A percentile compares a stretch with the other conserved stretches of the same genome.
Conservation (phyloP, 2,113 vertebrate species). For the Tragelaphus imberbis region DNA sequence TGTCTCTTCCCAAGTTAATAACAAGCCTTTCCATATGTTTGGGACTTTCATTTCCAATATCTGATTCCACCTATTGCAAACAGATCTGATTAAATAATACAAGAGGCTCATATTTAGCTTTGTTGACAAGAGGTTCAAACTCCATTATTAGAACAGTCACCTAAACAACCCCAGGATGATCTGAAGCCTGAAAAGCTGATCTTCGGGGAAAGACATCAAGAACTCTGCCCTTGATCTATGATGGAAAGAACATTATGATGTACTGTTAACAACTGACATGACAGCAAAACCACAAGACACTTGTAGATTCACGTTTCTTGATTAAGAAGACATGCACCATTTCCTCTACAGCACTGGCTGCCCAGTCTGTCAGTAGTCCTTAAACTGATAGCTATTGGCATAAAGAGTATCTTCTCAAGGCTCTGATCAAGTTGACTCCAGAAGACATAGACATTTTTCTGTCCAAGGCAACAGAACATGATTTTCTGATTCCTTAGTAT, state of each 20-base stretch:
- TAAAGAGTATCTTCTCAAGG: background rate
- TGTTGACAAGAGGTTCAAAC: background rate
- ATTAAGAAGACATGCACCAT: background rate
- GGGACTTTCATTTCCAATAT: background rate
- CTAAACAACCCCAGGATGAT: background rate
- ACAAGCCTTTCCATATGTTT: background rate
- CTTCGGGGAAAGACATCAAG: background rate
- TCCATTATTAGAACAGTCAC: background rate
- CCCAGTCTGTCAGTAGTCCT: background rate
- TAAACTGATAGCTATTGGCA: background rate
- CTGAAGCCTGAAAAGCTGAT: background rate
- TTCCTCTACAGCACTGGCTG: background rate
- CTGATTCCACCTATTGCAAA: background rate
- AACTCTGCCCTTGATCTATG: background rate
- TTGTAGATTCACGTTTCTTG: background rate
- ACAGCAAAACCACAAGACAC: background rate
- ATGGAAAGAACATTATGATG: background rate
- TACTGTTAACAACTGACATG: background rate
- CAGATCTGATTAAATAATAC: background rate
- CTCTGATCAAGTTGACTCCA: background rate
- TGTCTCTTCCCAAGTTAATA: background rate
- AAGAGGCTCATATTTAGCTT: background rate
- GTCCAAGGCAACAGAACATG: background rate
- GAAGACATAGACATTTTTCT: background rate
- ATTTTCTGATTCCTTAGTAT: background rate